phyloP scores from a whole-genome alignment of 2,113 vertebrate genomes.

The Elanoides forficatus region DNA sequence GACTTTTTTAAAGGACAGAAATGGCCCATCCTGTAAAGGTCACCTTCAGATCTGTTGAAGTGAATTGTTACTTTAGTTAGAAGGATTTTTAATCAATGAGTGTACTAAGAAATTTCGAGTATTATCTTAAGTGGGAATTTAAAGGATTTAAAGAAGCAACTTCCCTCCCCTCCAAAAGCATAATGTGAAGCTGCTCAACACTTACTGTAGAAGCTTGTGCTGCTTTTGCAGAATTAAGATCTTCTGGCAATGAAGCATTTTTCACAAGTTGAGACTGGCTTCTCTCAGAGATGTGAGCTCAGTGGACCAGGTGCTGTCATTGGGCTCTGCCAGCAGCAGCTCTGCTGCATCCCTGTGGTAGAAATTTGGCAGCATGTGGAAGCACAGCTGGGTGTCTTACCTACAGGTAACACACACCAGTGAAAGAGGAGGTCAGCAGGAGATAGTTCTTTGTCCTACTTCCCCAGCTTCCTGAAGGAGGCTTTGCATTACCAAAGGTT shows the following conservation, averaged over 20 bases:
- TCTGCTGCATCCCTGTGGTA: fast-evolving
- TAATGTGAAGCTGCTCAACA: neutral
- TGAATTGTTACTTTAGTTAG: neutral
- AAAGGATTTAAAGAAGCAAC: neutral
- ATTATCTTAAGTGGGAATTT: neutral
- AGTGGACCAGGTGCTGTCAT: neutral
- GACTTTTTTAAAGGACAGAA: neutral
- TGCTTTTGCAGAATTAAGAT: neutral
- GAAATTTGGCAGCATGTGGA: neutral
- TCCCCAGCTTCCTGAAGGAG: neutral
- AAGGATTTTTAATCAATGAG: neutral
- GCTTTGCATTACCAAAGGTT: neutral
- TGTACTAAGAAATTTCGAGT: neutral
- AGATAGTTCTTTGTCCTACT: neutral
- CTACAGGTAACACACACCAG: neutral
- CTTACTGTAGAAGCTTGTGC: neutral
- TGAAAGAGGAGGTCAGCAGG: neutral
- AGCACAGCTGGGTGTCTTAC: neutral
- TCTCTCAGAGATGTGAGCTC: neutral
- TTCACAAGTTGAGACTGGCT: neutral
- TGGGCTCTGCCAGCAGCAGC: neutral
- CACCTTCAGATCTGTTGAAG: neutral
- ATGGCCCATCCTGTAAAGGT: neutral
- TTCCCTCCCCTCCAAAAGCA: neutral
- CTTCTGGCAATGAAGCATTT: neutral